Evolutionary conservation across 1,140 invertebrate species (phyloP).

Genomic region (Neodiprion pinetum): DNA sequence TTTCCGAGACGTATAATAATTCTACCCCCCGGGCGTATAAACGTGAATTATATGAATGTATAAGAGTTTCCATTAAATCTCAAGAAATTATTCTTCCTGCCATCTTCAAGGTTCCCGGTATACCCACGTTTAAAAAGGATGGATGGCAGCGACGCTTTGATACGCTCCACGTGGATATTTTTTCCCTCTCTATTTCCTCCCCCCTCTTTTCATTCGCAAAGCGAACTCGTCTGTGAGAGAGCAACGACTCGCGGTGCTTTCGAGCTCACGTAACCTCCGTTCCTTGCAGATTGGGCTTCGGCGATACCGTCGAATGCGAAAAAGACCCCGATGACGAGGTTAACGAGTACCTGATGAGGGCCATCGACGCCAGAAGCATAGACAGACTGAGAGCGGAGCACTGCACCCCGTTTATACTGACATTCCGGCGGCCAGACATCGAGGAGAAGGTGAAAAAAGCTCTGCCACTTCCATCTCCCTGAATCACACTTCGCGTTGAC

Average conservation of each 20-base stretch:
- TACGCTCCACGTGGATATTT: too few species aligned
- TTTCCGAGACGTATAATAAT: too few species aligned
- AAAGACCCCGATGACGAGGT: constrained; percentile 91
- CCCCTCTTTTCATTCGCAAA: background rate
- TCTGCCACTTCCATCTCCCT: background rate
- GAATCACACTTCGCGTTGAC: background rate
- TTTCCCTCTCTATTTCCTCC: too few species aligned
- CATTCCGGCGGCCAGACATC: constrained; percentile 78
- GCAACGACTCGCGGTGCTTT: background rate
- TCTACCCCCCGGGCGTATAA: too few species aligned
- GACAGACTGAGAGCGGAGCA: constrained; percentile 86
- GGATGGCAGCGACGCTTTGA: too few species aligned
- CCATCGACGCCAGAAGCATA: constrained; percentile 93
- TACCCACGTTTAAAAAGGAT: too few species aligned
- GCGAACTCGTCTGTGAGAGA: background rate
- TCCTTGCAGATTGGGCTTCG: constrained; percentile 70
- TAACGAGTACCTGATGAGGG: constrained; percentile 91
- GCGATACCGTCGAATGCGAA: constrained; percentile 63
- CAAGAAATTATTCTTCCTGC: too few species aligned
- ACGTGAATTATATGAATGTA: too few species aligned
- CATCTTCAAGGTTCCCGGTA: too few species aligned
- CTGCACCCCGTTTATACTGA: constrained; percentile 81
- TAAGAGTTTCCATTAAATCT: too few species aligned
- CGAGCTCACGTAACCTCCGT: constrained; percentile 21
- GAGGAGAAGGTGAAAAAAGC: constrained; percentile 75